Percentiles rank a stretch among this genome's conserved stretches.
These are phyloP conservation scores for Mechanitis messenoides DNA, from an alignment of 2,888 invertebrate species.

Conservation along the genomic window DNA sequence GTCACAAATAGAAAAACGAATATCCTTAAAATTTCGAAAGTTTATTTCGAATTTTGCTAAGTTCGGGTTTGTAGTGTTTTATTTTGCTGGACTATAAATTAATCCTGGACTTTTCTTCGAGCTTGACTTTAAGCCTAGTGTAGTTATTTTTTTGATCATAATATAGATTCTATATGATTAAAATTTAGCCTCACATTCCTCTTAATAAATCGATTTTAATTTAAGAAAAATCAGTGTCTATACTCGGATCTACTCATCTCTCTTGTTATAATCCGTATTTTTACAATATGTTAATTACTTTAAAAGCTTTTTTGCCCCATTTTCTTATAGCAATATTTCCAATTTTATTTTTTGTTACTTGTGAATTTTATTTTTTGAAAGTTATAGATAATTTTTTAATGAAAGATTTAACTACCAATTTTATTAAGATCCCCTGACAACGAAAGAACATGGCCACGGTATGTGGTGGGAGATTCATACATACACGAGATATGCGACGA, in stretches of 20 bases:
- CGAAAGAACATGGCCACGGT: slow-evolving; percentile 78
- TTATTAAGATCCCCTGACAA: slow-evolving; percentile 74
- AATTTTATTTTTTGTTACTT: slow-evolving; percentile 1
- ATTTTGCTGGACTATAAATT: too few species aligned
- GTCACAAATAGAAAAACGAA: slow-evolving; percentile 75
- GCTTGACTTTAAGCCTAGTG: too few species aligned
- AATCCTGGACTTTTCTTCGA: too few species aligned
- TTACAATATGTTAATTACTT: neutral
- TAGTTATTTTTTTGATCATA: too few species aligned
- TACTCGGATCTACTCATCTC: too few species aligned
- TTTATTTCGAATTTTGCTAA: slow-evolving; percentile 67
- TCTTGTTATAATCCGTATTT: too few species aligned
- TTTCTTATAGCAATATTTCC: neutral
- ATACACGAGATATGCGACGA: slow-evolving; percentile 62
- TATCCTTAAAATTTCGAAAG: slow-evolving; percentile 52
- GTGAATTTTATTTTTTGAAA: slow-evolving; percentile 11
- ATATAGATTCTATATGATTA: too few species aligned
- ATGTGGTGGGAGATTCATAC: slow-evolving; percentile 68
- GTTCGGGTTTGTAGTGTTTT: slow-evolving; percentile 53
- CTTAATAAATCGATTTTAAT: too few species aligned
- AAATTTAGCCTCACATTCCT: too few species aligned
- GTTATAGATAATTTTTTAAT: neutral
- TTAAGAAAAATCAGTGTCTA: too few species aligned
- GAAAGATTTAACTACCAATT: too few species aligned
- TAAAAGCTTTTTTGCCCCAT: neutral